These are phyloP conservation scores for Stenodera caucasica DNA, from an alignment of 2,888 invertebrate genomes.

Conservation along the genomic window DNA sequence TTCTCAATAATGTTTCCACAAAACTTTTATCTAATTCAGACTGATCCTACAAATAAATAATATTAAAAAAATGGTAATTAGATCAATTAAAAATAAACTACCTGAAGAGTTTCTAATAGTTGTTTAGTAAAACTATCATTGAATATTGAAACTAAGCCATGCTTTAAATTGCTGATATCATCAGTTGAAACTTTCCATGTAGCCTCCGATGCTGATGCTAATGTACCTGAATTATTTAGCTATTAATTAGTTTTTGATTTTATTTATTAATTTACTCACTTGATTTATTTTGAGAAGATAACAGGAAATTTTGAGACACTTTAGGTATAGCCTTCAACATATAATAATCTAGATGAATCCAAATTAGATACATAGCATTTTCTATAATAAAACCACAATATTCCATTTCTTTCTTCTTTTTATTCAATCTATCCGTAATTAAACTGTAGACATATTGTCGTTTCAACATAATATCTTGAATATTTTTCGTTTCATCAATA, in stretches of 20 bases:
- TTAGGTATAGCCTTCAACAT: slow-evolving; percentile 64
- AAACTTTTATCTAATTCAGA: slow-evolving; percentile 69
- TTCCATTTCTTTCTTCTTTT: slow-evolving; percentile 64
- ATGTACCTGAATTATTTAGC: slow-evolving; percentile 46
- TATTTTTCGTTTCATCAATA: slow-evolving; percentile 46
- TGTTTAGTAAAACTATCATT: slow-evolving; percentile 79
- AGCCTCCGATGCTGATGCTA: slow-evolving; percentile 56
- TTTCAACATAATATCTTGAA: slow-evolving; percentile 44
- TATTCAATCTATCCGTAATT: slow-evolving; percentile 58
- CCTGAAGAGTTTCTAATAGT: slow-evolving; percentile 64
- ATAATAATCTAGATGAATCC: slow-evolving; percentile 76
- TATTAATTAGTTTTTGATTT: neutral
- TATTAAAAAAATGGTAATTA: slow-evolving; percentile 2
- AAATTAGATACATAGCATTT: slow-evolving; percentile 72
- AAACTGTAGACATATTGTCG: slow-evolving; percentile 55
- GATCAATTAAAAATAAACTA: slow-evolving; percentile 17
- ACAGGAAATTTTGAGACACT: slow-evolving; percentile 26
- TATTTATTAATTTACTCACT: neutral
- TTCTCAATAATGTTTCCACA: slow-evolving; percentile 72
- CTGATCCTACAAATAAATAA: slow-evolving; percentile 59
- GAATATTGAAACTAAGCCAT: slow-evolving; percentile 72
- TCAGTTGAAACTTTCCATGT: slow-evolving; percentile 63
- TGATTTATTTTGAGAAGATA: neutral
- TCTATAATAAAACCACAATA: slow-evolving; percentile 70
- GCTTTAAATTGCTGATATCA: slow-evolving; percentile 69